Evolutionary conservation across 1,140 invertebrate genomes (phyloP).

Genomic region (Maconellicoccus hirsutus): DNA sequence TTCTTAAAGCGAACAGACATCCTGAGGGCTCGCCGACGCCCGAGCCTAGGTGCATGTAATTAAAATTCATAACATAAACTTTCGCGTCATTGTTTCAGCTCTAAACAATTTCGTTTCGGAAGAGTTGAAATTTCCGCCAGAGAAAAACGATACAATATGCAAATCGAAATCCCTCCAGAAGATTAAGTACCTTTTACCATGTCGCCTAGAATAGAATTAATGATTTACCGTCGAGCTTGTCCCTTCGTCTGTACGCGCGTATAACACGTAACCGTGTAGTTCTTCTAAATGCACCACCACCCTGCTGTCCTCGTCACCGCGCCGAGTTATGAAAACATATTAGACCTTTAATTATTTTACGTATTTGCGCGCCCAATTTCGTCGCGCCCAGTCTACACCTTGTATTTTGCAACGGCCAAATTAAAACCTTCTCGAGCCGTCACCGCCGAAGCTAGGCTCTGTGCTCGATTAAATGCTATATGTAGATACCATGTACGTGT

Average conservation of each 20-base stretch:
- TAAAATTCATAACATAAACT: conserved; percentile 6
- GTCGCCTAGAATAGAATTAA: neutral
- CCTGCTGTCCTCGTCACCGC: neutral
- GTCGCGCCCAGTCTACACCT: neutral
- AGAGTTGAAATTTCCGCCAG: neutral
- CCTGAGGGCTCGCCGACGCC: neutral
- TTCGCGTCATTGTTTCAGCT: neutral
- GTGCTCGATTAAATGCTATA: no score
- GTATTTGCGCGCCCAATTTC: neutral
- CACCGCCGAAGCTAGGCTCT: no score
- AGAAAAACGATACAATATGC: conserved; percentile 9
- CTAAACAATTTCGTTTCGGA: conserved; percentile 4
- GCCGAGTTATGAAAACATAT: conserved; percentile 9
- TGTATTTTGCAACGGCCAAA: no score
- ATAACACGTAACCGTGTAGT: no score
- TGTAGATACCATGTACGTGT: no score
- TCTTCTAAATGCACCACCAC: no score
- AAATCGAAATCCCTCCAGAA: neutral
- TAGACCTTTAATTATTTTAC: conserved; percentile 6
- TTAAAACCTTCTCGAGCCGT: no score
- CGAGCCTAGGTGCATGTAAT: no score
- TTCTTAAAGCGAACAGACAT: neutral
- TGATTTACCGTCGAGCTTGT: conserved; percentile 1
- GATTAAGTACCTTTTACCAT: conserved; percentile 5
- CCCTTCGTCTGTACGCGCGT: neutral